Base-by-base conservation (phyloP, 2,797 vertebrate genomes). In the Melanotaenia nigrans region DNA sequence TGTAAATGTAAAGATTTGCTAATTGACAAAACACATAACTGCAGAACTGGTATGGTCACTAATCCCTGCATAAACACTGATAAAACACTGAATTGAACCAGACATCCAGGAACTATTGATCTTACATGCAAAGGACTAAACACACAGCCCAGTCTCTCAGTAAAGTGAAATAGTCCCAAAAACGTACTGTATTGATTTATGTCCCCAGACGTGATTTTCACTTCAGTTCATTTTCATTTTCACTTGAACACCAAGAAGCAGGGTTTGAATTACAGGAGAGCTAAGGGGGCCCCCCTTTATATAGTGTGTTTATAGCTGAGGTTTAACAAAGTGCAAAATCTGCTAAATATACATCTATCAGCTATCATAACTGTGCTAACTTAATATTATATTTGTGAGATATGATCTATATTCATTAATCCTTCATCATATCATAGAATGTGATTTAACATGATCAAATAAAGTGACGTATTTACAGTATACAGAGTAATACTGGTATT, bases 401-500 rank as follows among this genome's bases (percentile, higher is more conserved):
- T n/a, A 13, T 18, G 18, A 59, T 11, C 30, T 25, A 40, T 45
- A 59, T 60, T 35, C 45, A 42, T 53, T 25, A 63, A 45, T 63
- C 53, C 6, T 18, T 45, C 5, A 45, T 42, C 4, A 40, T 13
- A 13, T 40, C 9, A 40, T 40, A 14, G 1, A 38, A 42, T 42
- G 40, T 1, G 16, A 45, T 6, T 45, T 16, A 45, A 18, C 4
- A 22, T 22, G 32, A 20, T 38, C 30, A 18, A 24, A 33, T 36
- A 59, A 5, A 40, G 49, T 40, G 47, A 42, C 14, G 16, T 65
- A 69, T 69, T 74, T 64, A 68, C 20, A n/a, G 58, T 36, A 36
- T 20, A 53, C 20, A 57, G 30, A 14, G 53, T 36, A 55, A 33
- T 20, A 5, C 58, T 69, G 47, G 65, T 65, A 53, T 36, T 25